Percentiles rank a stretch among this genome's conserved stretches.
These are phyloP conservation scores for Lophotis ruficrista DNA, from an alignment of 2,113 vertebrate genomes.

Conservation along the genomic window DNA sequence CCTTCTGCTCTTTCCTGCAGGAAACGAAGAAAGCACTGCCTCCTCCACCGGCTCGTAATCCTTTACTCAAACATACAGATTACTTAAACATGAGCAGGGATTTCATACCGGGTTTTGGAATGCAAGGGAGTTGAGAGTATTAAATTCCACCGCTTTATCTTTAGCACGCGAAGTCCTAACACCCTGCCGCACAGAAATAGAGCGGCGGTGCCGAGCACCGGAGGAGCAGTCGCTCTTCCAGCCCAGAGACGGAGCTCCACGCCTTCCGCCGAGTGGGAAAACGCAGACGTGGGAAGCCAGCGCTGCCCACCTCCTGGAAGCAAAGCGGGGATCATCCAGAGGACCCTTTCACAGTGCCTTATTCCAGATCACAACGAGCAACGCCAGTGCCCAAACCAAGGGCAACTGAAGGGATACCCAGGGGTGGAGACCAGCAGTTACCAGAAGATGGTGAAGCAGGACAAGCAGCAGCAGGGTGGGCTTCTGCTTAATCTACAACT, in stretches of 20 bases:
- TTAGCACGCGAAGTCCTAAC: background rate
- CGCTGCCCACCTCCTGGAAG: background rate
- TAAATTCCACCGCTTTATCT: background rate
- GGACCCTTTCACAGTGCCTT: background rate
- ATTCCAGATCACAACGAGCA: background rate
- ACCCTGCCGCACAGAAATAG: background rate
- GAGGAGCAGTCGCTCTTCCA: fast-evolving
- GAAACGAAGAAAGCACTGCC: background rate
- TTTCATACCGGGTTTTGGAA: background rate
- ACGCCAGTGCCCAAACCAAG: background rate
- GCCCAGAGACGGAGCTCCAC: fast-evolving
- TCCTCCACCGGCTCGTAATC: background rate
- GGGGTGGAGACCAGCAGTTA: background rate
- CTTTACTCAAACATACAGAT: conserved; percentile 19
- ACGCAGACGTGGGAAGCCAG: fast-evolving
- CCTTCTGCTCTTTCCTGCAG: background rate
- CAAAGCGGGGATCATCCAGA: background rate
- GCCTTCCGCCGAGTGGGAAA: background rate
- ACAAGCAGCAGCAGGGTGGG: background rate
- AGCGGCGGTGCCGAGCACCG: fast-evolving
- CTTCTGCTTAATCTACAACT: background rate
- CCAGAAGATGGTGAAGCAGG: background rate
- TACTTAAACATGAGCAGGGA: conserved; percentile 32
- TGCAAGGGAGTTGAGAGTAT: background rate
- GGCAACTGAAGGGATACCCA: background rate